Conservation (phyloP, 2,797 vertebrate genomes). For the Gadopsis marmoratus region DNA sequence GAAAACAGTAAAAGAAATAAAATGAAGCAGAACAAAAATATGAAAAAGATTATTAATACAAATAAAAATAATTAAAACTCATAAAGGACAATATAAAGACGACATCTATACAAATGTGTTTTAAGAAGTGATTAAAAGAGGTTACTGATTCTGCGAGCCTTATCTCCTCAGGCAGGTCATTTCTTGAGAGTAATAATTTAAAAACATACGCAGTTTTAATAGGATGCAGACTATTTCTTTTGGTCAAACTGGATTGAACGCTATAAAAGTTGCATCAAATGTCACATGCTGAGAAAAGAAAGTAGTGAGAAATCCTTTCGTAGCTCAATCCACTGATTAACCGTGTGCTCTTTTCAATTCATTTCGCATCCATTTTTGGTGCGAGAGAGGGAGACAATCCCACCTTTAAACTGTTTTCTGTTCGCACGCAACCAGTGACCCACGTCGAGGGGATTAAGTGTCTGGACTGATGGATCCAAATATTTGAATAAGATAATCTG, state of each 20-base stretch:
- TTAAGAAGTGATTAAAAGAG: too few relatives aligned
- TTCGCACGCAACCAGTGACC: neutral
- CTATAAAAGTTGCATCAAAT: neutral
- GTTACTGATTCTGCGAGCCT: too few relatives aligned
- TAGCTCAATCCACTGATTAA: neutral
- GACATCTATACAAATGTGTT: too few relatives aligned
- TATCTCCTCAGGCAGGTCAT: too few relatives aligned
- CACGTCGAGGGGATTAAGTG: constrained; percentile 20
- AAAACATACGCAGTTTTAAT: too few relatives aligned
- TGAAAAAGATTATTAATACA: too few relatives aligned
- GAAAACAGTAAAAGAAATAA: too few relatives aligned
- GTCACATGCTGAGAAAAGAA: neutral
- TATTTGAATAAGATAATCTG: constrained; percentile 46
- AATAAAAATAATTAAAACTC: too few relatives aligned
- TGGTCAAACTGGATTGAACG: neutral
- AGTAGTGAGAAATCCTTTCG: neutral
- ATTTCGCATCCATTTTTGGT: constrained; percentile 59
- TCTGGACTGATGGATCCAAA: constrained; percentile 33
- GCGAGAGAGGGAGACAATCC: constrained; percentile 24
- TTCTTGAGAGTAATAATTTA: too few relatives aligned
- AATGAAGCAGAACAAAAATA: too few relatives aligned
- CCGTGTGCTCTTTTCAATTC: neutral
- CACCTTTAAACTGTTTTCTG: constrained; percentile 23
- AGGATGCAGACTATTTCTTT: neutral
- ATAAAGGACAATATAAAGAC: too few relatives aligned